phyloP scores from a whole-genome alignment of 92 coral and sea anemone species.

The Plumapathes pennacea region DNA sequence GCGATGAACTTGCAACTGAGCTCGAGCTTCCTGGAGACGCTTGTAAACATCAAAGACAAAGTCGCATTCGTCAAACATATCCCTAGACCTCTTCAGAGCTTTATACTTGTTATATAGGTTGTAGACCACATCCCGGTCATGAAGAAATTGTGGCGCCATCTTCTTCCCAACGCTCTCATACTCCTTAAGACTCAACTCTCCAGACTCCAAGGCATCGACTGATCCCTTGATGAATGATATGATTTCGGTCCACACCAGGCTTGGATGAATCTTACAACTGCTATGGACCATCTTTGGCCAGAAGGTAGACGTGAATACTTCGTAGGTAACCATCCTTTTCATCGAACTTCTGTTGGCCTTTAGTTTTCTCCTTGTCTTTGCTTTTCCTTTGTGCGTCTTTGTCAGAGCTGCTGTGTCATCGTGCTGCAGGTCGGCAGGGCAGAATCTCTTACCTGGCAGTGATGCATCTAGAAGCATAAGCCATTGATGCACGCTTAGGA shows the following conservation, averaged over 20 bases:
- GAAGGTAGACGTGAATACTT: conserved; percentile 30
- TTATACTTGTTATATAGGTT: conserved; percentile 33
- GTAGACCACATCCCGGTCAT: conserved; percentile 39
- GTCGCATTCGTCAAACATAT: conserved; percentile 60
- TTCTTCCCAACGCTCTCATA: conserved; percentile 38
- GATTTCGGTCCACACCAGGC: conserved; percentile 63
- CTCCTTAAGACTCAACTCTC: conserved; percentile 37
- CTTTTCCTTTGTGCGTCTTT: neutral
- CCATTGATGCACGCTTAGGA: conserved; percentile 48
- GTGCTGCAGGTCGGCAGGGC: conserved; percentile 12
- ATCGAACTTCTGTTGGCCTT: neutral
- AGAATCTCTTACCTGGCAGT: conserved; percentile 40
- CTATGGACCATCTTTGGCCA: conserved; percentile 61
- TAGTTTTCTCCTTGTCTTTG: neutral
- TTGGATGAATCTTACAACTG: conserved; percentile 57
- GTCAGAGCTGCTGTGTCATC: conserved; percentile 18
- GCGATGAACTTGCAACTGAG: conserved; percentile 49
- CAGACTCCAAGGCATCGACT: conserved; percentile 43
- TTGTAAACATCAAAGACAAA: conserved; percentile 31
- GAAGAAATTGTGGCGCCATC: conserved; percentile 50
- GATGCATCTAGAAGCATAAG: conserved; percentile 50
- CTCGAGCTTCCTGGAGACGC: conserved; percentile 27
- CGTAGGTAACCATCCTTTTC: conserved; percentile 33
- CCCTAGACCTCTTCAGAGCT: conserved; percentile 11
- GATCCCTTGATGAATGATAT: conserved; percentile 59